A percentile compares a stretch with the other conserved stretches of the same genome.
Evolutionary conservation across 2,888 invertebrate species (phyloP).

Genomic region (Drosophila cyrtoloma): DNA sequence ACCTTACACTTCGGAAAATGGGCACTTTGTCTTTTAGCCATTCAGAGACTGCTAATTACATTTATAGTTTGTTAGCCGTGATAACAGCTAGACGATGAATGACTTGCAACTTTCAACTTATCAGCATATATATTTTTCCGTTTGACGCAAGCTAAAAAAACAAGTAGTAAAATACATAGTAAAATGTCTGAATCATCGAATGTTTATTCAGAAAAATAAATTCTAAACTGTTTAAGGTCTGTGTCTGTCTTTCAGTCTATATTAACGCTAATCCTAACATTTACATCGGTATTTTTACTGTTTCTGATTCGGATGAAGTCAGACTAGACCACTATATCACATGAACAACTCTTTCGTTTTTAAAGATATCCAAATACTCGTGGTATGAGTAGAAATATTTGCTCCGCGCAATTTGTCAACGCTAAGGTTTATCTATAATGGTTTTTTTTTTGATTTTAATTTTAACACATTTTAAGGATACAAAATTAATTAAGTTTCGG

Average conservation of each 20-base stretch:
- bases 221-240: not conserved
- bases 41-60: not conserved
- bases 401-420: accelerated
- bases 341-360: not conserved
- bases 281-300: not conserved
- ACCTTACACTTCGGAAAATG: too few species aligned
- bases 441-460: not conserved
- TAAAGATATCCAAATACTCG: not conserved
- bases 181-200: not conserved
- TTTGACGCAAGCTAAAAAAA: not conserved
- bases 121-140: not conserved
- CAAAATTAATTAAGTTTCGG: not conserved
- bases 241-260: not conserved
- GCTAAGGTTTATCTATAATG: not conserved
- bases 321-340: not conserved
- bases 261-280: not conserved
- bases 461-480: not conserved
- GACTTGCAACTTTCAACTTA: too few species aligned
- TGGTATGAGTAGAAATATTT: not conserved
- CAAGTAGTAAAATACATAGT: not conserved
- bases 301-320: not conserved
- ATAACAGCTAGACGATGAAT: not conserved
- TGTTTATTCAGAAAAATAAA: not conserved
- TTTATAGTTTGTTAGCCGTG: too few species aligned
- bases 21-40: not conserved